These are phyloP conservation scores for Loripinus fragilis DNA, from an alignment of 2,888 invertebrate genomes.

Conservation along the genomic window DNA sequence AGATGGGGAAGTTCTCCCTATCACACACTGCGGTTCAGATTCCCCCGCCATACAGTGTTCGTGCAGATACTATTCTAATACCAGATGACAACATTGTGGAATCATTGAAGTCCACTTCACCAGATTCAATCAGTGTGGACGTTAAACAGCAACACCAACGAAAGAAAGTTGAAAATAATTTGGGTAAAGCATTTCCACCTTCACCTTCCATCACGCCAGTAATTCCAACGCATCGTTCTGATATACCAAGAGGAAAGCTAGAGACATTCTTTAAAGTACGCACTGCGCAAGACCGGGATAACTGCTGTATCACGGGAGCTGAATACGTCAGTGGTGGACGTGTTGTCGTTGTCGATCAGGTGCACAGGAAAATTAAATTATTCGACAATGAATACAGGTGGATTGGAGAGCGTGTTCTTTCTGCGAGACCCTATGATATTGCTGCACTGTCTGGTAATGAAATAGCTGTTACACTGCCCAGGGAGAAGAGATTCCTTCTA, in stretches of 20 bases:
- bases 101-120: slow-evolving; percentile 24
- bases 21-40: slow-evolving; percentile 58
- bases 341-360: slow-evolving; percentile 62
- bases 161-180: slow-evolving; percentile 20
- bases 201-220: slow-evolving; percentile 56
- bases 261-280: slow-evolving; percentile 59
- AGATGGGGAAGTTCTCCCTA: slow-evolving; percentile 63
- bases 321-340: slow-evolving; percentile 57
- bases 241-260: slow-evolving; percentile 53
- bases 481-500: slow-evolving; percentile 61
- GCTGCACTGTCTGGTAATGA: slow-evolving; percentile 53
- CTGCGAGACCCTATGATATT: slow-evolving; percentile 61
- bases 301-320: slow-evolving; percentile 64
- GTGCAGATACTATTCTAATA: slow-evolving; percentile 62
- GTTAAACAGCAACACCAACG: slow-evolving; percentile 6
- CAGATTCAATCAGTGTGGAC: slow-evolving; percentile 21
- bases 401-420: slow-evolving; percentile 60
- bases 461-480: slow-evolving; percentile 61
- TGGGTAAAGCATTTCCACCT: slow-evolving; percentile 37
- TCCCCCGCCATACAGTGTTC: slow-evolving; percentile 62
- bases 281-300: slow-evolving; percentile 62
- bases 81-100: slow-evolving; percentile 55
- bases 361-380: slow-evolving; percentile 62
- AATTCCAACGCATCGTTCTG: slow-evolving; percentile 12
- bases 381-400: slow-evolving; percentile 59